phyloP scores from a whole-genome alignment of 2,888 invertebrate genomes.

The Myathropa florea region DNA sequence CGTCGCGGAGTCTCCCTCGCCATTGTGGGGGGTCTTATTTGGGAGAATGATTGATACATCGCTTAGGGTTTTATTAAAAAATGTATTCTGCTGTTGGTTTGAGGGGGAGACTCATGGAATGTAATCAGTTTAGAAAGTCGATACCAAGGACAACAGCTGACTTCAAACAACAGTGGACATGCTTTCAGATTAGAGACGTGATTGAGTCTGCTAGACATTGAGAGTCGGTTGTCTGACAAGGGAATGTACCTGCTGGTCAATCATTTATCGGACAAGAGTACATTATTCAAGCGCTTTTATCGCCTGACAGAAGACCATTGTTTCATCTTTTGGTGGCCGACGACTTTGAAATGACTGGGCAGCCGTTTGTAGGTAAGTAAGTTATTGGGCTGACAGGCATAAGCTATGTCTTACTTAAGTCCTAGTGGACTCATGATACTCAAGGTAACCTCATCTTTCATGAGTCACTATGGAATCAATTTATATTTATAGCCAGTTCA shows the following conservation, averaged over 20 bases:
- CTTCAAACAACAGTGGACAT: not conserved
- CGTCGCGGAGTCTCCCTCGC: not conserved
- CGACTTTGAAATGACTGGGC: too few species aligned
- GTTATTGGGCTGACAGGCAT: too few species aligned
- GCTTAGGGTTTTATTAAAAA: not conserved
- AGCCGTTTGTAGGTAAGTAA: too few species aligned
- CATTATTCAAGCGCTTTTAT: not conserved
- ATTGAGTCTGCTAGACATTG: not conserved
- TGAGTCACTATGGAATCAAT: too few species aligned
- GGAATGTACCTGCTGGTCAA: not conserved
- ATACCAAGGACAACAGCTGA: not conserved
- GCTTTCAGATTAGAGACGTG: not conserved
- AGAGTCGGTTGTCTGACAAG: not conserved
- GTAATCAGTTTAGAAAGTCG: not conserved
- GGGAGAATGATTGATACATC: slow-evolving; percentile 11
- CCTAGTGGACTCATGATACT: too few species aligned
- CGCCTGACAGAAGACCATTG: too few species aligned
- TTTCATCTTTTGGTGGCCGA: too few species aligned
- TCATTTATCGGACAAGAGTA: not conserved
- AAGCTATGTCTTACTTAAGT: too few species aligned
- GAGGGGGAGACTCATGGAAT: too few species aligned
- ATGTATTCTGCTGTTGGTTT: not conserved
- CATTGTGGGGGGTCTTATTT: not conserved
- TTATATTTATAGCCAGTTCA: too few species aligned
- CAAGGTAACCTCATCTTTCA: too few species aligned